Percentiles rank a stretch among this genome's conserved stretches.
These are phyloP conservation scores for Drosophila diplacantha DNA, from an alignment of 2,888 invertebrate species.

Conservation along the genomic window DNA sequence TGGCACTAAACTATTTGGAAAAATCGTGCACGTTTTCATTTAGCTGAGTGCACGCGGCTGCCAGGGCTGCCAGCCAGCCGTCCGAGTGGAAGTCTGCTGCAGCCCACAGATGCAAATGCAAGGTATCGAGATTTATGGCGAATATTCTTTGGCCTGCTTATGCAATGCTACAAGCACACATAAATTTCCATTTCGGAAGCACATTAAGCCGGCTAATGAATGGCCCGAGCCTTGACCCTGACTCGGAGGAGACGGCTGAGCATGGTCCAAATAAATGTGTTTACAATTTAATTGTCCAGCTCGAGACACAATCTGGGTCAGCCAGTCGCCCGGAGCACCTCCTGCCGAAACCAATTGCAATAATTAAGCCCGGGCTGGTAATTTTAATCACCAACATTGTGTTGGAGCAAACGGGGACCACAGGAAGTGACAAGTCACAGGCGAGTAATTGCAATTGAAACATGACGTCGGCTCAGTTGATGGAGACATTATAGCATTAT, in stretches of 20 bases:
- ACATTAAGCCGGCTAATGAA: slow-evolving; percentile 24
- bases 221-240: slow-evolving; percentile 30
- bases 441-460: slow-evolving; percentile 41
- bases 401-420: slow-evolving; percentile 24
- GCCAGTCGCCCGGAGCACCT: slow-evolving; percentile 33
- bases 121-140: slow-evolving; percentile 53
- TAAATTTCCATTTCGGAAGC: slow-evolving; percentile 37
- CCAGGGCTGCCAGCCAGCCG: slow-evolving; percentile 28
- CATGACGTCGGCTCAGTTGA: slow-evolving; percentile 4
- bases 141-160: slow-evolving; percentile 36
- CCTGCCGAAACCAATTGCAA: slow-evolving; percentile 50
- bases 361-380: slow-evolving; percentile 46
- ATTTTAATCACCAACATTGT: slow-evolving; percentile 41
- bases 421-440: slow-evolving; percentile 13
- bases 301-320: slow-evolving; percentile 20
- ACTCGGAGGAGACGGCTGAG: slow-evolving; percentile 8
- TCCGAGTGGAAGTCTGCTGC: slow-evolving; percentile 20
- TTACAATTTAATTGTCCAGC: slow-evolving; percentile 42
- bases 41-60: slow-evolving; percentile 68
- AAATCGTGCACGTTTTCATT: slow-evolving; percentile 69
- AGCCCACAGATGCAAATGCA: slow-evolving; percentile 46
- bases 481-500: slow-evolving; percentile 6
- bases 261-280: slow-evolving; percentile 18
- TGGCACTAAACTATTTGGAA: slow-evolving; percentile 62
- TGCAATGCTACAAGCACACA: slow-evolving; percentile 39